A percentile compares a stretch with the other conserved stretches of the same genome.
Evolutionary conservation across 2,888 invertebrate genomes (phyloP).

Genomic region (Hypolimnas misippus): DNA sequence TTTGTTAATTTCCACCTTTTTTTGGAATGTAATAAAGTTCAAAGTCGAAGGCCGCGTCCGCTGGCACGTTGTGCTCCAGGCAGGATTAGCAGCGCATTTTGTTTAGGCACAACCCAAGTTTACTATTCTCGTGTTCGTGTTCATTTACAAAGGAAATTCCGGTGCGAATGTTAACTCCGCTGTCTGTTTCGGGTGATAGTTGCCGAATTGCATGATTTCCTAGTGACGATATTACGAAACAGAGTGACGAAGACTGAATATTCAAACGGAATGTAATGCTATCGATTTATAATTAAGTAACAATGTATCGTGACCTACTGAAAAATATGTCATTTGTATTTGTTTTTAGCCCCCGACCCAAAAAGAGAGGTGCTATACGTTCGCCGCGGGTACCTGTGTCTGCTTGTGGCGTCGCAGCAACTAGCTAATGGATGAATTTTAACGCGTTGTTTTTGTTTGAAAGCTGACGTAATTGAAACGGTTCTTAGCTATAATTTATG

Average conservation of each 20-base stretch:
- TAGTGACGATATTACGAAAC: neutral
- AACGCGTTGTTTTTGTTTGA: too few relatives aligned
- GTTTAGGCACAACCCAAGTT: conserved; percentile 16
- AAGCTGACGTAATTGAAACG: too few relatives aligned
- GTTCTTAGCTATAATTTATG: too few relatives aligned
- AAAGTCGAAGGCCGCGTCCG: conserved; percentile 19
- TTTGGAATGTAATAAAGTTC: conserved; percentile 14
- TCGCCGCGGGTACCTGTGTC: too few relatives aligned
- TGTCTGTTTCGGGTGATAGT: conserved; percentile 1
- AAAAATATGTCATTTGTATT: too few relatives aligned
- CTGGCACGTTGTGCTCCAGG: conserved; percentile 1
- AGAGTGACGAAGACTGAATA: neutral
- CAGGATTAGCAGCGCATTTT: conserved; percentile 20
- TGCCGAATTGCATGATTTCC: conserved; percentile 12
- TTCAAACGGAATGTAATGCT: neutral
- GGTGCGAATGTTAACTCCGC: conserved; percentile 5
- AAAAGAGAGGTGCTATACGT: too few relatives aligned
- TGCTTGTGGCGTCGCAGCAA: too few relatives aligned
- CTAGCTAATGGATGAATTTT: too few relatives aligned
- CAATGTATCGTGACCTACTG: too few relatives aligned
- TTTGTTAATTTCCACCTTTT: conserved; percentile 23
- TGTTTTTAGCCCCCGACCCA: too few relatives aligned
- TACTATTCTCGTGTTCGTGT: conserved; percentile 8
- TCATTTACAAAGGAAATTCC: conserved; percentile 24
- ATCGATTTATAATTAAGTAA: neutral